Evolutionary conservation across 1,140 invertebrate genomes (phyloP).

Genomic region (Drosophila pachea): DNA sequence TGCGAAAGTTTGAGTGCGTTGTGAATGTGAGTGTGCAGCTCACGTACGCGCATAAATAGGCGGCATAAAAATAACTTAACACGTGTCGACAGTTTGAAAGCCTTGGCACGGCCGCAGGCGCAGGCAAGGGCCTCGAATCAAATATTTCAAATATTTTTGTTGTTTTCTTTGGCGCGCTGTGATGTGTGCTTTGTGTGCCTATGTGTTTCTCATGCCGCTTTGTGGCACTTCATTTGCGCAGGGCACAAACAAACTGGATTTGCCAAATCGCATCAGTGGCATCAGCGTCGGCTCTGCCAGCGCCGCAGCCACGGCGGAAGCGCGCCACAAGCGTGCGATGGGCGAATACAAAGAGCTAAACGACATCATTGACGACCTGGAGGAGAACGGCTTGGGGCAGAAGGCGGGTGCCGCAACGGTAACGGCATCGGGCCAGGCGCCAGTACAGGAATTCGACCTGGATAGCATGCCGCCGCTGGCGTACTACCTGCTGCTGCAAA

Average conservation of each 20-base stretch:
- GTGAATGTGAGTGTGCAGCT: conserved; percentile 49
- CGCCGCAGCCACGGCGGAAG: conserved; percentile 38
- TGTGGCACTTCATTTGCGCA: conserved; percentile 66
- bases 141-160: conserved; percentile 66
- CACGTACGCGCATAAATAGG: conserved; percentile 73
- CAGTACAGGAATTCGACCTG: conserved; percentile 67
- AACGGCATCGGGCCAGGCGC: conserved; percentile 27
- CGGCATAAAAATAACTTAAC: conserved; percentile 77
- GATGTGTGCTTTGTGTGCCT: too few species aligned
- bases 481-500: conserved; percentile 72
- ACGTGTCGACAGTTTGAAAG: conserved; percentile 72
- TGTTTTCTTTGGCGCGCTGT: conserved; percentile 16
- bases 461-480: conserved; percentile 72
- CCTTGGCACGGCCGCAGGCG: conserved; percentile 21
- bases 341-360: conserved; percentile 72
- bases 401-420: conserved; percentile 41
- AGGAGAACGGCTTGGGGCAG: conserved; percentile 63
- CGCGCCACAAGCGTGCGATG: conserved; percentile 68
- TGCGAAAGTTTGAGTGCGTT: too few species aligned
- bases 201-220: conserved; percentile 18
- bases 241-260: conserved; percentile 73
- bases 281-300: conserved; percentile 22
- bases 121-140: conserved; percentile 40
- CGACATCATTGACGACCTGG: conserved; percentile 73
- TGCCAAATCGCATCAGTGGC: conserved; percentile 64